These are phyloP conservation scores for Caenorhabditis sp. DNA, from an alignment of 2,888 invertebrate genomes.

Conservation along the genomic window DNA sequence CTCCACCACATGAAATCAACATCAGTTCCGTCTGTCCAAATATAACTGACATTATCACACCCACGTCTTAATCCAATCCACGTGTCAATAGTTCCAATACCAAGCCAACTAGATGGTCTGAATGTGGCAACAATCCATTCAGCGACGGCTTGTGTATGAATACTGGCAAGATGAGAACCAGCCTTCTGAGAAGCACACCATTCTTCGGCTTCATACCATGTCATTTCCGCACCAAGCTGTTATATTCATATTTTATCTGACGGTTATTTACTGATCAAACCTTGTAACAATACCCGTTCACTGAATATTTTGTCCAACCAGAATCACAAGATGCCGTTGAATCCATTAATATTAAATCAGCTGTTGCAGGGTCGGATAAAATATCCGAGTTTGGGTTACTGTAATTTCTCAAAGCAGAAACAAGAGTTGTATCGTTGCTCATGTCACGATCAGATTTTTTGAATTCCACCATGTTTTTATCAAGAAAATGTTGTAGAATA, in stretches of 20 bases:
- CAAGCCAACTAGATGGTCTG: neutral
- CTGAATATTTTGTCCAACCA: slow-evolving; percentile 21
- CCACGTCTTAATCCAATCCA: slow-evolving; percentile 25
- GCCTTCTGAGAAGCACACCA: slow-evolving; percentile 19
- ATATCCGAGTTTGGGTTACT: neutral
- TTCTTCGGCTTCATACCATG: slow-evolving; percentile 25
- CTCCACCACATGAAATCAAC: slow-evolving; percentile 32
- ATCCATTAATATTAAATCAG: slow-evolving; percentile 14
- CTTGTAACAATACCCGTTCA: slow-evolving; percentile 22
- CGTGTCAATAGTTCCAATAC: slow-evolving; percentile 17
- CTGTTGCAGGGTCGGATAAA: slow-evolving; percentile 2
- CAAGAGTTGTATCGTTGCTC: neutral
- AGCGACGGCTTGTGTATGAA: slow-evolving; percentile 29
- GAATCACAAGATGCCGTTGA: slow-evolving; percentile 13
- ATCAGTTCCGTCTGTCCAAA: slow-evolving; percentile 30
- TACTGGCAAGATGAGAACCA: slow-evolving; percentile 21
- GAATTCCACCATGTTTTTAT: neutral
- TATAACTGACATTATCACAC: slow-evolving; percentile 23
- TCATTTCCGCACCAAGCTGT: slow-evolving; percentile 8
- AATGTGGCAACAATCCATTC: slow-evolving; percentile 30
- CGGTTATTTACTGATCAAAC: neutral
- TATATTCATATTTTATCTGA: neutral
- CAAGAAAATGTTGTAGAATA: neutral
- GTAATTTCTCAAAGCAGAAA: neutral
- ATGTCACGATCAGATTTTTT: neutral